Percentiles rank a stretch among this genome's conserved stretches.
Conservation (phyloP, 2,113 vertebrate genomes). For the Solenodon paradoxus region DNA sequence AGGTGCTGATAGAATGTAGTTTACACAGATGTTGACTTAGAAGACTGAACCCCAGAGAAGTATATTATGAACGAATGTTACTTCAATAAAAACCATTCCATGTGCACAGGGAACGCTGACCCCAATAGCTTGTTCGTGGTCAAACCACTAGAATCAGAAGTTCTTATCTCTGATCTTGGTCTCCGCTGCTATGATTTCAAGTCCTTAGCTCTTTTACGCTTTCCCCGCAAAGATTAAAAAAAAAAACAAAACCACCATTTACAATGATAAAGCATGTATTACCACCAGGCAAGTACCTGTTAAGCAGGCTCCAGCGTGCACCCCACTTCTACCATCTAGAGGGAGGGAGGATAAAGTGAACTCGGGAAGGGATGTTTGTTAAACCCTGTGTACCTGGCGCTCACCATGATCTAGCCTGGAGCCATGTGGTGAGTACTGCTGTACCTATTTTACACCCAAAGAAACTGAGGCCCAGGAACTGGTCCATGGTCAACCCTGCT, state of each 20-base stretch:
- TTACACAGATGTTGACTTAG: too few relatives aligned
- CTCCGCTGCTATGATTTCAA: background rate
- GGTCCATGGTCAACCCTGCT: background rate
- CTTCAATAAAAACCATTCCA: too few relatives aligned
- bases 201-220: background rate
- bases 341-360: background rate
- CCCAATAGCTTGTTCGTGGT: too few relatives aligned
- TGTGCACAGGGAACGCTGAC: too few relatives aligned
- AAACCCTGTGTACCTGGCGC: background rate
- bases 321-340: background rate
- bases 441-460: background rate
- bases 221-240: background rate
- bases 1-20: too few relatives aligned
- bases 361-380: background rate
- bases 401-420: background rate
- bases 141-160: background rate
- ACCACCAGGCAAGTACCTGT: background rate
- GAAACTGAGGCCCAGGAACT: background rate
- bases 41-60: too few relatives aligned
- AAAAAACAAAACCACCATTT: background rate
- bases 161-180: background rate
- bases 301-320: too few relatives aligned
- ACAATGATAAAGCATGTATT: background rate
- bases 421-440: background rate
- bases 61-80: too few relatives aligned